A percentile compares a stretch with the other conserved stretches of the same genome.
phyloP scores from a whole-genome alignment of 1,140 invertebrate genomes.

The Vollenhovia emeryi region DNA sequence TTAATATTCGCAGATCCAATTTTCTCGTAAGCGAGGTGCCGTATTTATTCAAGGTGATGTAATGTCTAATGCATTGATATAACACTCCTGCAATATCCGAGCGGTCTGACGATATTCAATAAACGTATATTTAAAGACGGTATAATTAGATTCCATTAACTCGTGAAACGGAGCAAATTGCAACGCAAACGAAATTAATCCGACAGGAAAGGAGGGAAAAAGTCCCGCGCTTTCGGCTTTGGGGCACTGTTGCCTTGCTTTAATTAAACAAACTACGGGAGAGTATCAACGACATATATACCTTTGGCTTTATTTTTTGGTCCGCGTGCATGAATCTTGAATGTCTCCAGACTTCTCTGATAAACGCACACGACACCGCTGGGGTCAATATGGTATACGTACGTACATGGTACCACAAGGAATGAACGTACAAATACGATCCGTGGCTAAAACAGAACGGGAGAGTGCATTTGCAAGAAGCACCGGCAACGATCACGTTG shows the following conservation, averaged over 20 bases:
- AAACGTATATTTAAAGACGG: not conserved
- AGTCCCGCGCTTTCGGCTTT: not conserved
- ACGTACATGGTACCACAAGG: not conserved
- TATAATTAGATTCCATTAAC: conserved; percentile 14
- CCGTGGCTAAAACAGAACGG: not conserved
- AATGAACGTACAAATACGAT: not conserved
- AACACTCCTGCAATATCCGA: not conserved
- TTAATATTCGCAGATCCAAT: conserved; percentile 10
- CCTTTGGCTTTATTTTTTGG: conserved; percentile 29
- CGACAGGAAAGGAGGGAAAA: not conserved
- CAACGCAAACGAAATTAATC: conserved; percentile 2
- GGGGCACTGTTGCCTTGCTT: not conserved
- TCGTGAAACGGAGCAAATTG: not conserved
- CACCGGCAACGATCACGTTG: conserved; percentile 19
- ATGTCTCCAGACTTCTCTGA: not conserved
- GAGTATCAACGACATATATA: not conserved
- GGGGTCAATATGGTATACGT: not conserved
- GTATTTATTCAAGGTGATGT: conserved; percentile 19
- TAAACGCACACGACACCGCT: not conserved
- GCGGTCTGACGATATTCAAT: not conserved
- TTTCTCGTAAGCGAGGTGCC: not conserved
- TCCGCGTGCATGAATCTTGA: conserved; percentile 25
- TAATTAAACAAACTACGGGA: conserved; percentile 42
- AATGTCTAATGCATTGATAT: not conserved
- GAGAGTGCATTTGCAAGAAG: conserved; percentile 24